Base-by-base conservation (phyloP, 23 tunicate species). In the Trididemnum nubilum region DNA sequence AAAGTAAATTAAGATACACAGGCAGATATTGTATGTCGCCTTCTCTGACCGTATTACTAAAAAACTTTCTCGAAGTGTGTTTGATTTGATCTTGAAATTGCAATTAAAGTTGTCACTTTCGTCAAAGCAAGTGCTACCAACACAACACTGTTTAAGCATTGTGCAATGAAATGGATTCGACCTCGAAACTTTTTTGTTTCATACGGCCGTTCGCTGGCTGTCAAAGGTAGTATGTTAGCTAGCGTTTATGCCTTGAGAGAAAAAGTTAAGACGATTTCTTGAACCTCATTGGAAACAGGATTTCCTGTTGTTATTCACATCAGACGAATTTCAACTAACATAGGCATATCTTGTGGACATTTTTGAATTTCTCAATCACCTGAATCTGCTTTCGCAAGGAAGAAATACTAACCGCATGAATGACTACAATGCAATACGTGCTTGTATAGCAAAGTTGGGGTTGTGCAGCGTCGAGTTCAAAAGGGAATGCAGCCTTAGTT, bases 231-330 rank as follows among this genome's bases (percentile, higher is more conserved):
- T 40, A 67, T 67, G 77, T 44, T 85, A 59, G 84, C 77, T 38
- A 77, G 89, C 23, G 83, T 77, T 27, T 79, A 66, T 79, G 89
- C 75, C 37, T 72, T 82, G 86, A 69, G 86, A 71, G 86, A 82
- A n/a, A 66, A 77, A 77, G 52, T 77, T n/a, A 26, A 52, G 24
- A 74, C 84, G 30, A 80, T 80, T 80, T 80, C 74, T 80, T 35
- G 58, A 80, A 80, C 9, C 84, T 80, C 73, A 63, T 64, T 52
- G 84, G 74, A 38, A 63, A 38, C 57, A 80, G 33, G 74, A 80
- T 80, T 35, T 80, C 32, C 74, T 80, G 25, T 27, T 80, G 74
- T 2, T 74, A 80, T 63, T 80, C 27, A 19, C 74, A 64, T 80
- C 84, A 64, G 74, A 64, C 24, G 58, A 27, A 38, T 80, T 80